phyloP scores from a whole-genome alignment of 92 coral and sea anemone species.

The Anthopleura xanthogrammica region DNA sequence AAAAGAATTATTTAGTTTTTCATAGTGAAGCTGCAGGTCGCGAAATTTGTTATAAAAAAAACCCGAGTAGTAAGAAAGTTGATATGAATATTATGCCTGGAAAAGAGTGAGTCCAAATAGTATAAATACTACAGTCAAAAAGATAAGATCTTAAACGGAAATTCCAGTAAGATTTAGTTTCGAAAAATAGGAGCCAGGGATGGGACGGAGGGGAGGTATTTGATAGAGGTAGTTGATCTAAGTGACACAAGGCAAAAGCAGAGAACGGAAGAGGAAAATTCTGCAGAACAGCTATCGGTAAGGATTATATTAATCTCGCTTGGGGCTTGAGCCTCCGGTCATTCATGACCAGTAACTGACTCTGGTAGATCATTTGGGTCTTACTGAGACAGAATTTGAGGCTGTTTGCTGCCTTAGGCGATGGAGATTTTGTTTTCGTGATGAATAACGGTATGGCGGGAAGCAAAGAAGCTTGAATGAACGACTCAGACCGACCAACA shows the following conservation, averaged over 20 bases:
- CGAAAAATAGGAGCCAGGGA: not conserved
- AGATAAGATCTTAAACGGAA: constrained; percentile 6
- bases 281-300: not conserved
- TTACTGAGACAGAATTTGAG: too few species aligned
- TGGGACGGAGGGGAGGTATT: not conserved
- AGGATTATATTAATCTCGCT: not conserved
- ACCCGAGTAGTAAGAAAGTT: not conserved
- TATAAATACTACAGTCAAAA: not conserved
- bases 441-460: too few species aligned
- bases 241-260: not conserved
- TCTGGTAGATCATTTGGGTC: too few species aligned
- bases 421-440: too few species aligned
- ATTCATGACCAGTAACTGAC: too few species aligned
- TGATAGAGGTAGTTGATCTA: too few species aligned
- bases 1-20: too few species aligned
- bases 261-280: not conserved
- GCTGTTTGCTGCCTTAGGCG: too few species aligned
- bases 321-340: not conserved
- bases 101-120: not conserved
- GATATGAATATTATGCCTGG: not conserved
- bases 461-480: too few species aligned
- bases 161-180: not conserved
- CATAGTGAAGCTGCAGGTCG: too few species aligned
- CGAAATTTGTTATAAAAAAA: not conserved
- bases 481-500: too few species aligned